phyloP scores from a whole-genome alignment of 2,797 vertebrate genomes.

The Nyctalus aviator region DNA sequence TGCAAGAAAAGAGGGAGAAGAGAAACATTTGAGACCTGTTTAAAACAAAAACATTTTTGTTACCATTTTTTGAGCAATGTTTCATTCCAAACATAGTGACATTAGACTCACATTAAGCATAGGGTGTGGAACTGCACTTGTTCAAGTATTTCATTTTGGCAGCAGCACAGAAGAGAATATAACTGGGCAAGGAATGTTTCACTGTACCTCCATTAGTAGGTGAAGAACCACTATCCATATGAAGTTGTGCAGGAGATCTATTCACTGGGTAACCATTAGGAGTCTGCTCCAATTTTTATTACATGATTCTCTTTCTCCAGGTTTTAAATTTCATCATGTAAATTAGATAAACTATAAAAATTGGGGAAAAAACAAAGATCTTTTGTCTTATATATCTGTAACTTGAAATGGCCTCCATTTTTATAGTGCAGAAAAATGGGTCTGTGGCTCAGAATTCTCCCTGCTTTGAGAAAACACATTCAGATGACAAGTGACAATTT shows the following conservation, averaged over 20 bases:
- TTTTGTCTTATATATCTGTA: conserved; percentile 13
- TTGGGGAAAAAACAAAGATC: conserved; percentile 55
- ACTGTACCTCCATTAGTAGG: conserved; percentile 77
- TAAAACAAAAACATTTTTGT: conserved; percentile 80
- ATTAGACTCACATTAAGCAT: conserved; percentile 81
- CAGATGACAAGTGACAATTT: not conserved
- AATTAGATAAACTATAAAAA: conserved; percentile 46
- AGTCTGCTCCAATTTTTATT: conserved; percentile 47
- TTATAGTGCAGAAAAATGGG: not conserved
- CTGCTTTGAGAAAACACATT: conserved; percentile 42
- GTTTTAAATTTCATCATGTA: conserved; percentile 63
- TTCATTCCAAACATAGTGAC: conserved; percentile 82
- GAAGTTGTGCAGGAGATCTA: conserved; percentile 59
- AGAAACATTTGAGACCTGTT: conserved; percentile 70
- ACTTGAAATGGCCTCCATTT: not conserved
- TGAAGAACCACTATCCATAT: conserved; percentile 71
- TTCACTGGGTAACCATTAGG: not conserved
- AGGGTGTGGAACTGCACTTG: conserved; percentile 83
- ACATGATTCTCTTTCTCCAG: conserved; percentile 27
- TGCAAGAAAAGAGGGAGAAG: conserved; percentile 62
- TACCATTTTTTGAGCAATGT: conserved; percentile 70
- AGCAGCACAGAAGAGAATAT: conserved; percentile 74
- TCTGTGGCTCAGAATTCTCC: not conserved
- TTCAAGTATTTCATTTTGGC: conserved; percentile 84
- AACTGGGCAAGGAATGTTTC: conserved; percentile 82